A percentile compares a stretch with the other conserved stretches of the same genome.
phyloP scores from a whole-genome alignment of 2,888 invertebrate genomes.

The Tanytarsus gracilentus region DNA sequence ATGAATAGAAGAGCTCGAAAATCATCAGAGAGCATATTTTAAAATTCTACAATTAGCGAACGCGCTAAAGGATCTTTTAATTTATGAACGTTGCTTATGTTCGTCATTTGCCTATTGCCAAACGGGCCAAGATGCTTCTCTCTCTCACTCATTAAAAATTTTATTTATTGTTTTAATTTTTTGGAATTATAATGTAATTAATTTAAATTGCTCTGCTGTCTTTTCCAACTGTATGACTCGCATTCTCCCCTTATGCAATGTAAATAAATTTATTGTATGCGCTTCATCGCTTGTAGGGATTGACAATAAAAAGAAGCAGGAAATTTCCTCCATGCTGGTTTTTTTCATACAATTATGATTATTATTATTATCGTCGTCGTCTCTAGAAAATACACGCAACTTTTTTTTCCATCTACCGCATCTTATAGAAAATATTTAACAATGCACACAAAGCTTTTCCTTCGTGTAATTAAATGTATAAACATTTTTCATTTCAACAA shows the following conservation, averaged over 20 bases:
- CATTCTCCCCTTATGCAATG: neutral
- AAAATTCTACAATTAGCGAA: neutral
- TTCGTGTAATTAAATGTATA: no score
- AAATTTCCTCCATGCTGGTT: no score
- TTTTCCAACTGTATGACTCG: neutral
- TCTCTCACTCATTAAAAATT: neutral
- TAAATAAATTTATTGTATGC: neutral
- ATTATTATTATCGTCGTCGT: no score
- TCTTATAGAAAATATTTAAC: no score
- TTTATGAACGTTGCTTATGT: neutral
- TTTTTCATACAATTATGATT: no score
- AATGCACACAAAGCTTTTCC: no score
- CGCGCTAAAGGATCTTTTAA: neutral
- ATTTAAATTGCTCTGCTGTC: conserved; percentile 20
- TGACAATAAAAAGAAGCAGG: no score
- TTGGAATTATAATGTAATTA: conserved; percentile 13
- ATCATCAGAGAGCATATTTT: neutral
- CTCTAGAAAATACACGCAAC: no score
- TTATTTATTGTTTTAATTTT: conserved; percentile 24
- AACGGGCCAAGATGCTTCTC: neutral
- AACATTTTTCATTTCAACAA: no score
- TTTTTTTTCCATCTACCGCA: no score
- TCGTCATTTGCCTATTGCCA: neutral
- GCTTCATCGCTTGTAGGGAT: no score
- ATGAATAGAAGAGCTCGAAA: neutral